phyloP scores from a whole-genome alignment of 1,140 invertebrate species.

The Drosophila tristis region DNA sequence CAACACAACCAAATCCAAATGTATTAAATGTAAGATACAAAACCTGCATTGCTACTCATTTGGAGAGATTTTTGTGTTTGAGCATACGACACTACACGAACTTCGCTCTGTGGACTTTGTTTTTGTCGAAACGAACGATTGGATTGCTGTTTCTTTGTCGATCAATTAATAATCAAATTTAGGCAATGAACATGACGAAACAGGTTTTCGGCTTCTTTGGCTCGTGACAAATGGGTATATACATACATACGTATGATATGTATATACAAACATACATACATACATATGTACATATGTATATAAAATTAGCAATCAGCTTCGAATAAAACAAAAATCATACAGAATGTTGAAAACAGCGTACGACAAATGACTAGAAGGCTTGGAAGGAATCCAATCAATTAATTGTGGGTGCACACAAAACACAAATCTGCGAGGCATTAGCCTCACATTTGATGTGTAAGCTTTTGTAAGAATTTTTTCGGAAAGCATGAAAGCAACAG shows the following conservation, averaged over 20 bases:
- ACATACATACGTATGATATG: slow-evolving; percentile 10
- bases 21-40: slow-evolving; percentile 73
- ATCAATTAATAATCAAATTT: slow-evolving; percentile 72
- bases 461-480: slow-evolving; percentile 41
- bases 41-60: slow-evolving; percentile 14
- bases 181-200: slow-evolving; percentile 72
- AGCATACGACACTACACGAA: slow-evolving; percentile 13
- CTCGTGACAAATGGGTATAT: slow-evolving; percentile 17
- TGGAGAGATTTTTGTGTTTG: slow-evolving; percentile 34
- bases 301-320: slow-evolving; percentile 56
- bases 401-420: slow-evolving; percentile 50
- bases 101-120: slow-evolving; percentile 22
- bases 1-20: slow-evolving; percentile 67
- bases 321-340: slow-evolving; percentile 39
- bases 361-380: not conserved
- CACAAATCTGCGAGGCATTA: slow-evolving; percentile 32
- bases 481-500: slow-evolving; percentile 52
- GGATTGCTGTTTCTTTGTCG: slow-evolving; percentile 36
- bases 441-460: slow-evolving; percentile 44
- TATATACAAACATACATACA: slow-evolving; percentile 28
- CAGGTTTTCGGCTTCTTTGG: slow-evolving; percentile 61
- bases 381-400: slow-evolving; percentile 29
- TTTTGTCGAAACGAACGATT: slow-evolving; percentile 6
- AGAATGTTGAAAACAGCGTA: slow-evolving; percentile 24
- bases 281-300: not conserved